Base-by-base conservation (phyloP, 2,888 invertebrate genomes). In the Perizoma flavofasciatum region DNA sequence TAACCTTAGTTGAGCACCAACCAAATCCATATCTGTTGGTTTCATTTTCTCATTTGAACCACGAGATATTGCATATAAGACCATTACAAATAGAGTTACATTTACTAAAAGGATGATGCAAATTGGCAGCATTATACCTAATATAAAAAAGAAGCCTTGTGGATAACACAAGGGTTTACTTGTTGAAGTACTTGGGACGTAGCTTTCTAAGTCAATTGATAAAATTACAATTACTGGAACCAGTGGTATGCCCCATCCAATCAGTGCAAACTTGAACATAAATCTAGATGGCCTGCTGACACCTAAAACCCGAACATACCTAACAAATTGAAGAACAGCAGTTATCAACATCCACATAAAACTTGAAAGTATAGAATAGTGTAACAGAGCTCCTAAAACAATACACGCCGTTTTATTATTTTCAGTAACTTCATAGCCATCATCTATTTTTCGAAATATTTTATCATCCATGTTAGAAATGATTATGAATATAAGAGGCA, bases 301-400 rank as follows among this genome's bases (percentile, higher is more conserved):
- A 5, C 95, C 95, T 50, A 95, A 85, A 0, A 95, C 94, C 61
- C 93, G 92, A 0, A 95, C 95, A 70, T 95, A 95, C 50, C 94
- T 90, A 56, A 95, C 92, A 77, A 95, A 95, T 78, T 95, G 95
- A 57, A 95, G 82, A 50, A 94, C 83, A 1, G 95, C 95, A 56
- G 95, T 94, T 56, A 95, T 94, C 32, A 95, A 80, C 95, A 95
- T 95, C 96, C 95, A 96, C 72, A 93, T 92, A 72, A 96, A 96
- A 63, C 95, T 93, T 2, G 94, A 93, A 48, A 95, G 81, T 40
- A 95, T 93, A 22, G 95, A 94, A 78, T 95, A 95, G 72, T 95
- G 95, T 43, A 95, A 79, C 5, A 93, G 69, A 6, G 94, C 93
- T 4, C 95, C 95, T 9, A 95, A 83, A n/a, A 86, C 69, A 45